Evolutionary conservation across 2,113 vertebrate species (phyloP), one percentile per base, ranked within the genome.

Genomic region (Bubo blakistoni): DNA sequence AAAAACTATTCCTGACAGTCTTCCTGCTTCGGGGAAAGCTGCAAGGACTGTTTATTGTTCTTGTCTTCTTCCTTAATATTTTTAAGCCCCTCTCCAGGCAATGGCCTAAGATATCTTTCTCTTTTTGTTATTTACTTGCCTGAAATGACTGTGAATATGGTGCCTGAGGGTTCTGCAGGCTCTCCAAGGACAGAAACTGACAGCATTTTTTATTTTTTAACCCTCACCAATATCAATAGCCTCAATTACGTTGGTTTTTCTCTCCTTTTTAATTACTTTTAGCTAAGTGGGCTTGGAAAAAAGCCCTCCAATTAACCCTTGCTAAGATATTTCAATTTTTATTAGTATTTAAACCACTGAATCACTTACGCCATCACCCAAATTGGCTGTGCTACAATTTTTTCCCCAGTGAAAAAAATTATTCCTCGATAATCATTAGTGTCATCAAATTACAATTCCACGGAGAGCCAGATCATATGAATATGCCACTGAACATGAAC

Each of bases 41-140:
- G 59, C 69, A 67, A 96, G 82, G 86, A 92, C 58, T 66, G 73
- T 66, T 95, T 88, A 91, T 90, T 95, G 81, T 76, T 95, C 94
- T 90, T 91, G 70, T 67, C 89, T 91, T 92, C 73, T 55, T 87
- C 42, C 84, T 95, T 86, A 95, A 91, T 90, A 88, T 90, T 92
- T 94, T 96, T 94, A 92, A 97, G 91, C 91, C 74, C 55, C 62
- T 96, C 96, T 97, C 51, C 94, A 91, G 97, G 95, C 91, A 94
- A 95, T 25, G 32, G 84, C 58, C 94, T 77, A 92, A 92, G 92
- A 92, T 80, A 76, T 77, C 91, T 94, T 90, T 71, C 78, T 86
- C 82, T 91, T 81, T 94, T 82, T 91, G 73, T 87, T 94, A 94
- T 92, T 95, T 95, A 77, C 89, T 94, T 91, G 77, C 86, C 71